Evolutionary conservation across 2,888 invertebrate genomes (phyloP).

Genomic region (Ctena decussata): DNA sequence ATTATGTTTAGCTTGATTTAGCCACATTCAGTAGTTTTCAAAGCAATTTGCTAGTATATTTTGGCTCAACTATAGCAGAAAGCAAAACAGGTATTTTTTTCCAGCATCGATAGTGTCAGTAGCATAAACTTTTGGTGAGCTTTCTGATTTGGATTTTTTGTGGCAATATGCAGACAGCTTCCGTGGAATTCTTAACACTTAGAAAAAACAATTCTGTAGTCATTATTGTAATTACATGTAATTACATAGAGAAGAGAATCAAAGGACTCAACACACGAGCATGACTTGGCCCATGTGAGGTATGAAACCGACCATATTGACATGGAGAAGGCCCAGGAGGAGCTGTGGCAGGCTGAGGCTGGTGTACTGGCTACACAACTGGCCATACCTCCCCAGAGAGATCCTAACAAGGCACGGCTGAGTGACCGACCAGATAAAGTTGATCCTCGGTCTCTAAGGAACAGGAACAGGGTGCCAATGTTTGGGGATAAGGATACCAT

Average conservation of each 20-base stretch:
- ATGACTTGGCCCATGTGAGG: constrained; percentile 34
- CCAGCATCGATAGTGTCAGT: no score
- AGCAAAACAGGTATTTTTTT: no score
- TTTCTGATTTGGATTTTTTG: no score
- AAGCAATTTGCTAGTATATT: no score
- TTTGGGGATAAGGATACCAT: constrained; percentile 35
- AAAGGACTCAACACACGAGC: background rate
- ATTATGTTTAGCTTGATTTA: no score
- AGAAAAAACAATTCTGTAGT: no score
- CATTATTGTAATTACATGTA: no score
- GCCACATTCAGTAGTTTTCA: no score
- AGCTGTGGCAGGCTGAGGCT: constrained; percentile 64
- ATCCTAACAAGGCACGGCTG: constrained; percentile 53
- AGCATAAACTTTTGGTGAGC: no score
- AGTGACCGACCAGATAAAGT: background rate
- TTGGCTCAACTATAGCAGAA: no score
- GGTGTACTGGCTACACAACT: constrained; percentile 67
- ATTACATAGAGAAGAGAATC: background rate
- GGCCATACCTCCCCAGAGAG: constrained; percentile 66
- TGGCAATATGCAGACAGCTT: no score
- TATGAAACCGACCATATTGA: constrained; percentile 46
- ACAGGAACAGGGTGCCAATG: constrained; percentile 31
- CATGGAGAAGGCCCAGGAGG: constrained; percentile 65
- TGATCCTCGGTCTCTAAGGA: constrained; percentile 37
- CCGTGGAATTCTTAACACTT: no score